Conservation (phyloP, 2,888 invertebrate genomes). For the Thecocarcelia acutangulata region DNA sequence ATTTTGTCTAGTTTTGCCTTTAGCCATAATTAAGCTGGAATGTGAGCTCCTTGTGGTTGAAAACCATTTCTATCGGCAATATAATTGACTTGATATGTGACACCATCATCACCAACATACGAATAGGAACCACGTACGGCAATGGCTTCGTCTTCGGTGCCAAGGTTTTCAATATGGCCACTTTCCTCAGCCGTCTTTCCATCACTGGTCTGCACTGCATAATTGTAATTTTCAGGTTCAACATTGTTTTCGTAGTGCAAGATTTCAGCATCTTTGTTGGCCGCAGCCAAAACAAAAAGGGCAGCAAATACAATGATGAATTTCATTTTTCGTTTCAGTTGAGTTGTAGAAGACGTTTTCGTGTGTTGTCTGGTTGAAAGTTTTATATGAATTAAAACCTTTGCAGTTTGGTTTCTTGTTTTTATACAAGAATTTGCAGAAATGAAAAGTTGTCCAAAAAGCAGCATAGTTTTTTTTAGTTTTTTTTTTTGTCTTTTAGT, state of each 20-base stretch:
- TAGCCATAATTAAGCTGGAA: slow-evolving; percentile 77
- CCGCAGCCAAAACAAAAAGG: slow-evolving; percentile 73
- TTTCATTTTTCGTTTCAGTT: slow-evolving; percentile 74
- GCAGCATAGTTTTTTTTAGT: slow-evolving; percentile 11
- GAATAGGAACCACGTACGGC: slow-evolving; percentile 82
- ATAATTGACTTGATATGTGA: slow-evolving; percentile 83
- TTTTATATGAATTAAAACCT: slow-evolving; percentile 41
- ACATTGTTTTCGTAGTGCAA: slow-evolving; percentile 69
- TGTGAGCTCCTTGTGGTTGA: slow-evolving; percentile 82
- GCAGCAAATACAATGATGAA: slow-evolving; percentile 77
- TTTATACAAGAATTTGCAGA: slow-evolving; percentile 33
- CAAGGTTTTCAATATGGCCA: slow-evolving; percentile 83
- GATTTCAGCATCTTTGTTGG: slow-evolving; percentile 66
- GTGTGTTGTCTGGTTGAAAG: slow-evolving; percentile 36
- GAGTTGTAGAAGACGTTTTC: not conserved
- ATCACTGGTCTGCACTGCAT: slow-evolving; percentile 81
- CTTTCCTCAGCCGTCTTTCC: slow-evolving; percentile 83
- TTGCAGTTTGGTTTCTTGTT: slow-evolving; percentile 26
- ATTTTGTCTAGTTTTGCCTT: not conserved
- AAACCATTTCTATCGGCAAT: slow-evolving; percentile 80
- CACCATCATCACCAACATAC: slow-evolving; percentile 84
- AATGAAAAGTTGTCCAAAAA: slow-evolving; percentile 36
- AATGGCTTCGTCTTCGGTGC: slow-evolving; percentile 83
- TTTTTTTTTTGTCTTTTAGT: slow-evolving; percentile 1
- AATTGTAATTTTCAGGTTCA: slow-evolving; percentile 69